Evolutionary conservation across 2,888 invertebrate genomes (phyloP), one percentile per base, ranked within the genome.

Genomic region (Rhabditoides inermis): DNA sequence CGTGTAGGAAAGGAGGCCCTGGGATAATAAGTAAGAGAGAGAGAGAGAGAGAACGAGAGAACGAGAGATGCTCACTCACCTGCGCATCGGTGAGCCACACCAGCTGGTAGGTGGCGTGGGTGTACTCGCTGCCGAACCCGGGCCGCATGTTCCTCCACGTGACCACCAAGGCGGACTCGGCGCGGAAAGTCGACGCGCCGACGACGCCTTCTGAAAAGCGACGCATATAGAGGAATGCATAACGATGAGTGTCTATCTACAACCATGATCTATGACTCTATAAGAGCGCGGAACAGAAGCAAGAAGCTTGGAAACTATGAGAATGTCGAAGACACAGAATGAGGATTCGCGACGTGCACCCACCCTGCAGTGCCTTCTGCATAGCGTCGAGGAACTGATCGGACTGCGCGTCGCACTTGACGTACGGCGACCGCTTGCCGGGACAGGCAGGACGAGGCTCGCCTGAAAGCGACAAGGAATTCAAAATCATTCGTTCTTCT

Each of bases 101-200:
- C 15, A 62, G 54, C 37, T 62, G 62, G 32, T 55, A 62, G 3
- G 62, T 60, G 25, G 60, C 41, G 22, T 46, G 42, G 1, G 89
- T 89, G 86, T 87, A 79, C 18, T 53, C 50, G 6, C 23, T 28
- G 7, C 52, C 56, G 26, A 58, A 39, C 22, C 45, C 50, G 3
- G 55, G 48, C 0, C 88, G 86, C 80, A 91, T 85, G 78, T 92
- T 91, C 77, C 88, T 88, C 94, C 92, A 94, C 0, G 92, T 92
- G 49, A 88, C 83, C 54, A 90, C 86, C 53, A 88, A 81, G 2
- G 85, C 88, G 75, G 90, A 89, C 75, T 89, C 88, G 0, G 92
- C 90, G 63, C 84, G 82, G 78, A 92, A 94, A 0, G 85, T 85
- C 36, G 88, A 86, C 0, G 90, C 85, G 0, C 92, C 91, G 10